Evolutionary conservation across 2,888 invertebrate species (phyloP), one percentile per base, ranked within the genome.

Genomic region (Phorcus lineatus): DNA sequence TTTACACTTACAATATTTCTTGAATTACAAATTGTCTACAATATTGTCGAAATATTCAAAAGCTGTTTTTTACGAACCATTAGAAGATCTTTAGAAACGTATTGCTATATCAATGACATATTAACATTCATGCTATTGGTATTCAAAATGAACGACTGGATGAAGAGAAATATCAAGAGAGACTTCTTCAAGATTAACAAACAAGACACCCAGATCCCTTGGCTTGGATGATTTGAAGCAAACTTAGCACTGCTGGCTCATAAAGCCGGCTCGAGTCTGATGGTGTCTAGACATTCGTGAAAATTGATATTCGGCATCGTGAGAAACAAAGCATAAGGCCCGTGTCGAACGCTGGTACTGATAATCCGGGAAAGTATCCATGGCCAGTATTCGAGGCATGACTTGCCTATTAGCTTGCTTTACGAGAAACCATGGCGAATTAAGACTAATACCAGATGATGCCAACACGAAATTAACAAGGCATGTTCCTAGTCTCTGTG

Each of bases 231-330:
- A 47, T 47, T 47, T 6, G 47, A 11, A 13, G 47, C 47, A 47
- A 47, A 47, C 47, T 47, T 47, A 11, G 47, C 47, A 47, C 47
- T 13, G 47, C 13, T 11, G 47, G 9, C 19, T 40, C 70, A 70
- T 70, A 31, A 70, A 36, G 19, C 40, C 36, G 40, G 40, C 70
- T 70, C 36, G 19, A 19, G 31, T 40, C 40, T 70, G 40, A 70
- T n/a, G 24, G 19, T 11, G 36, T 17, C 36, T 36, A 70, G 70
- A 70, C 70, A 40, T 19, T 31, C 9, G 70, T 70, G 70, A 70
- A 70, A 70, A 40, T 70, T 70, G 70, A 70, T 70, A 70, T 31
- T 70, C 40, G 40, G 70, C 28, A 31, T 31, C 70, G 70, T 70
- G 70, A 40, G 70, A 70, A 70, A 70, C 36, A 70, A 36, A 70